Evolutionary conservation across 2,888 invertebrate species (phyloP).

Genomic region (Zonitis immaculata): DNA sequence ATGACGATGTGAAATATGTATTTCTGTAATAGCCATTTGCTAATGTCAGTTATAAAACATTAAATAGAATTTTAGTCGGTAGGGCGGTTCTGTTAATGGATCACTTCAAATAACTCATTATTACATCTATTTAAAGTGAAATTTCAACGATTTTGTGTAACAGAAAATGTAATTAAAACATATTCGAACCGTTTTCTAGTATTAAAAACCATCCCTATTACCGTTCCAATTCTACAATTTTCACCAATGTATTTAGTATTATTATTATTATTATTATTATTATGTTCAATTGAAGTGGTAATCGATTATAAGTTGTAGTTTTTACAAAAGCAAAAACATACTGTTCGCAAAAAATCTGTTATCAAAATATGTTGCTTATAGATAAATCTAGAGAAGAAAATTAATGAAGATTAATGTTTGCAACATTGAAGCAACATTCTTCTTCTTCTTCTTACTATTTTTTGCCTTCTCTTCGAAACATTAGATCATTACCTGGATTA

Average conservation of each 20-base stretch:
- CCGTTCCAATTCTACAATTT: not conserved
- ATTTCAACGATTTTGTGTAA: constrained; percentile 20
- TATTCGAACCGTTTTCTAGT: constrained; percentile 5
- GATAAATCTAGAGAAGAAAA: not conserved
- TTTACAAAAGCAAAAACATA: too few relatives aligned
- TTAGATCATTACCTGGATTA: not conserved
- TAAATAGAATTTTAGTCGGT: constrained; percentile 30
- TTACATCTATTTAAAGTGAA: constrained; percentile 24
- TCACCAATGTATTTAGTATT: too few relatives aligned
- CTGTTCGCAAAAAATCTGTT: not conserved
- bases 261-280: too few relatives aligned
- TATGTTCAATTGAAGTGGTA: too few relatives aligned
- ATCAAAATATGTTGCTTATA: not conserved
- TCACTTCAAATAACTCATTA: constrained; percentile 33
- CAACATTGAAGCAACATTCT: not conserved
- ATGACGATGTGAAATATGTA: constrained; percentile 27
- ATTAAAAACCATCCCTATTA: not conserved
- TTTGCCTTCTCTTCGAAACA: not conserved
- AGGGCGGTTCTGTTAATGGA: constrained; percentile 24
- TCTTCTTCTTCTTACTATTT: not conserved
- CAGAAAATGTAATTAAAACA: constrained; percentile 8
- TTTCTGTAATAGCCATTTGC: constrained; percentile 31
- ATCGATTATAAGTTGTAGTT: too few relatives aligned
- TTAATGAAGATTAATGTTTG: not conserved
- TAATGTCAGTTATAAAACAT: constrained; percentile 30